These are phyloP conservation scores for Galagoides demidoff DNA, from an alignment of 2,797 vertebrate genomes.

Conservation along the genomic window DNA sequence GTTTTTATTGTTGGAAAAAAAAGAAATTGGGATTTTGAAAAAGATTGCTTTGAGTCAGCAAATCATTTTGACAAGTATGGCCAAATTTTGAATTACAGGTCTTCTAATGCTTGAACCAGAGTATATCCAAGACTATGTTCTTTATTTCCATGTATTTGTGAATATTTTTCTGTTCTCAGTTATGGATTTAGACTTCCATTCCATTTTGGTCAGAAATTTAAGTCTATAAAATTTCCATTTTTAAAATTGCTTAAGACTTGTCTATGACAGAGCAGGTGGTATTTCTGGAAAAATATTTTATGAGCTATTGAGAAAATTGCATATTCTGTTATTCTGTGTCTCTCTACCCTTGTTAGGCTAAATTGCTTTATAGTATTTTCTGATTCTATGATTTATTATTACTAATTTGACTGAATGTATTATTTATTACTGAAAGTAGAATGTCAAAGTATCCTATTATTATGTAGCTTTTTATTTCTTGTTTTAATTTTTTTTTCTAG, in stretches of 20 bases:
- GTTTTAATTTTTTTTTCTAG: too few species aligned
- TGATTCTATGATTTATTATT: neutral
- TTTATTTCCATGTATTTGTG: neutral
- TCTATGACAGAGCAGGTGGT: neutral
- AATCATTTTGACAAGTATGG: neutral
- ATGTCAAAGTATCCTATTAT: too few species aligned
- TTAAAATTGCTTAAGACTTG: neutral
- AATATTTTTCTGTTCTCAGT: neutral
- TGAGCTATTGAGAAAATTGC: neutral
- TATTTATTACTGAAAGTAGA: too few species aligned
- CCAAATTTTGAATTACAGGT: neutral
- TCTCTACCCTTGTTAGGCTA: neutral
- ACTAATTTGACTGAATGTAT: too few species aligned
- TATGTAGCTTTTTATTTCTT: neutral
- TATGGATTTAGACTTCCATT: neutral
- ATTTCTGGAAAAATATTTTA: neutral
- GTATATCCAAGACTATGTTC: too few species aligned
- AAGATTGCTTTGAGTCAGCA: neutral
- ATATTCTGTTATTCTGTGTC: neutral
- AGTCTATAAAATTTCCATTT: neutral
- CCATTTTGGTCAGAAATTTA: neutral
- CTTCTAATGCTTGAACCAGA: neutral
- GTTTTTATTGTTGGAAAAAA: neutral
- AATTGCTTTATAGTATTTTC: neutral
- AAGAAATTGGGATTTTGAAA: neutral